Conservation (phyloP, 2,888 invertebrate species). For the Acronicta leporina region DNA sequence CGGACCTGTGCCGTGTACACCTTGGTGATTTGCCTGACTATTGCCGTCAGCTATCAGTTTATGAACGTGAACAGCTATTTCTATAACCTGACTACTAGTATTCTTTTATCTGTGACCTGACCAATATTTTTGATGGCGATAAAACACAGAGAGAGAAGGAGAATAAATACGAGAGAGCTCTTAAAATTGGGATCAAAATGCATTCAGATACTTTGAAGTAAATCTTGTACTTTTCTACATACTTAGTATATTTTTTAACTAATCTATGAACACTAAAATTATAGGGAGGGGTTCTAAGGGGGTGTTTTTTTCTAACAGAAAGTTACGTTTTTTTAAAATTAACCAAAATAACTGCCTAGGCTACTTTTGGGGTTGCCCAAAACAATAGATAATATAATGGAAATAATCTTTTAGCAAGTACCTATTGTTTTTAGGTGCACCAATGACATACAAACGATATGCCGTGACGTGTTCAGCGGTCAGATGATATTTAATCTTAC, state of each 20-base stretch:
- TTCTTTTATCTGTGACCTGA: conserved; percentile 48
- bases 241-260: too few relatives aligned
- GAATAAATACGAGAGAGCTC: conserved; percentile 58
- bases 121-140: conserved; percentile 44
- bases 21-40: conserved; percentile 58
- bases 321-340: too few relatives aligned
- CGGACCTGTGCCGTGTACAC: conserved; percentile 56
- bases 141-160: conserved; percentile 60
- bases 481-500: conserved; percentile 64
- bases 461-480: conserved; percentile 63
- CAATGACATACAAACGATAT: conserved; percentile 58
- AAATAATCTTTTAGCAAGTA: too few relatives aligned
- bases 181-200: conserved; percentile 69
- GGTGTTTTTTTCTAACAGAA: too few relatives aligned
- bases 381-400: too few relatives aligned
- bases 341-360: too few relatives aligned
- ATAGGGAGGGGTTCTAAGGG: too few relatives aligned
- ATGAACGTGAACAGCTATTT: conserved; percentile 61
- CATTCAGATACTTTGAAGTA: conserved; percentile 57
- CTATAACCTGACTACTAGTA: too few relatives aligned
- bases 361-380: too few relatives aligned
- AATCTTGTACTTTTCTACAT: background rate
- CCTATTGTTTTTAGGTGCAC: conserved; percentile 61
- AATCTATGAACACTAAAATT: too few relatives aligned
- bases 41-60: conserved; percentile 61